These are phyloP conservation scores for Mya arenaria DNA, from an alignment of 1,140 invertebrate genomes.

Conservation along the genomic window DNA sequence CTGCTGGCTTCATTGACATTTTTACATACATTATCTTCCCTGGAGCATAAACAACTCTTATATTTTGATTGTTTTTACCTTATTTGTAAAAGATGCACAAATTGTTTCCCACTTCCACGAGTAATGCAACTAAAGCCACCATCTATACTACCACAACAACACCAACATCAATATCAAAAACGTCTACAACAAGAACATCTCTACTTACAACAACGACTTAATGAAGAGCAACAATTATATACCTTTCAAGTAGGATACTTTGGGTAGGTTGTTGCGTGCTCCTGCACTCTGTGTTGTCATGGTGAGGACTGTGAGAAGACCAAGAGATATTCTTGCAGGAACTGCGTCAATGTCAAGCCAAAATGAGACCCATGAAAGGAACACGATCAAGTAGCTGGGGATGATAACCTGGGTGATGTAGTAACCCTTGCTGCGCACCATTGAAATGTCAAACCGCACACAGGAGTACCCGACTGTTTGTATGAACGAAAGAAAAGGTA, in stretches of 20 bases:
- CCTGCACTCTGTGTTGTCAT: slow-evolving; percentile 77
- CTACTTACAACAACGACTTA: too few species aligned
- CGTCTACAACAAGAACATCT: too few species aligned
- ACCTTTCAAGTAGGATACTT: slow-evolving; percentile 83
- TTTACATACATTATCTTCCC: too few species aligned
- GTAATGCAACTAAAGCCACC: too few species aligned
- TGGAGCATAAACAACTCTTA: too few species aligned
- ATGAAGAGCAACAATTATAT: too few species aligned
- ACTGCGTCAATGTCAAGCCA: slow-evolving; percentile 90
- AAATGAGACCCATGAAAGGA: slow-evolving; percentile 82
- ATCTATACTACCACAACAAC: too few species aligned
- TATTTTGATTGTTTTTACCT: too few species aligned
- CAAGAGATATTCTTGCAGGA: slow-evolving; percentile 70
- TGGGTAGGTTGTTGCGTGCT: slow-evolving; percentile 64
- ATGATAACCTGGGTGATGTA: slow-evolving; percentile 96
- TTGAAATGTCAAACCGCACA: slow-evolving; percentile 91
- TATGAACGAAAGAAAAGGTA: not conserved
- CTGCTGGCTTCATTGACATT: too few species aligned
- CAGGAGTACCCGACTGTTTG: slow-evolving; percentile 68
- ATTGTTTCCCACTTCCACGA: too few species aligned
- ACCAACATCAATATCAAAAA: too few species aligned
- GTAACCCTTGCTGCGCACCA: slow-evolving; percentile 94
- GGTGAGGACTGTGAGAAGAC: slow-evolving; percentile 75
- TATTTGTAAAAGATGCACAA: too few species aligned
- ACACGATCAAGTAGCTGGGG: slow-evolving; percentile 95